Conservation (phyloP, 2,797 vertebrate species). For the Microctenopoma stevenorrisi region DNA sequence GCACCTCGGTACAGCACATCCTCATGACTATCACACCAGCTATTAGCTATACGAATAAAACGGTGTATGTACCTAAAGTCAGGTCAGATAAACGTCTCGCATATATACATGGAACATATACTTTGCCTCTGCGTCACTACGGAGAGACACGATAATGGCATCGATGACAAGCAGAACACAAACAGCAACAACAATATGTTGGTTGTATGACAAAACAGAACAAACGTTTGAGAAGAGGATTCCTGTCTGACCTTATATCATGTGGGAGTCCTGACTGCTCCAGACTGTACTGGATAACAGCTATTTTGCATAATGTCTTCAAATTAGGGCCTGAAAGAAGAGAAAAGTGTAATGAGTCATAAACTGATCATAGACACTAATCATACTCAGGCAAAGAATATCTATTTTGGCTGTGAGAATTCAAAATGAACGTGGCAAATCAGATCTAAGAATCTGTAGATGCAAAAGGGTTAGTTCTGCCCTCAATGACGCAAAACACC, state of each 20-base stretch:
- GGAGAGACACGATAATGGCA: slow-evolving; percentile 18
- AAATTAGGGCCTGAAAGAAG: slow-evolving; percentile 91
- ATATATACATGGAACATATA: slow-evolving; percentile 9
- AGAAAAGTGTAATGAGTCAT: slow-evolving; percentile 58
- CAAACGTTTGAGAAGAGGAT: slow-evolving; percentile 37
- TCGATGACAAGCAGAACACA: slow-evolving; percentile 38
- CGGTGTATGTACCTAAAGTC: background rate
- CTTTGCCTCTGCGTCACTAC: slow-evolving; percentile 46
- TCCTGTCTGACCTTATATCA: slow-evolving; percentile 91
- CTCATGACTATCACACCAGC: background rate
- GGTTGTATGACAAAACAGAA: slow-evolving; percentile 30
- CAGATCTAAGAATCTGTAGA: slow-evolving; percentile 20
- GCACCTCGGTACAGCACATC: background rate
- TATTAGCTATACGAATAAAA: slow-evolving; percentile 33
- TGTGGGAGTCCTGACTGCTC: slow-evolving; percentile 98
- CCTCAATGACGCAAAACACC: slow-evolving; percentile 4
- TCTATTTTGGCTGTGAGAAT: slow-evolving; percentile 43
- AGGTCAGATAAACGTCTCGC: slow-evolving; percentile 35
- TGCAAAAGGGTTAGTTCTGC: slow-evolving; percentile 17
- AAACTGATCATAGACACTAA: slow-evolving; percentile 29
- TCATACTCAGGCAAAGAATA: slow-evolving; percentile 39
- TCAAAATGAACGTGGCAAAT: slow-evolving; percentile 29
- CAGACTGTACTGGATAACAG: slow-evolving; percentile 97
- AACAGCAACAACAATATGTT: slow-evolving; percentile 47
- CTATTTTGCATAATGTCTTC: slow-evolving; percentile 98